These are phyloP conservation scores for Listrodromus nycthemerus DNA, from an alignment of 2,888 invertebrate species.

Conservation along the genomic window DNA sequence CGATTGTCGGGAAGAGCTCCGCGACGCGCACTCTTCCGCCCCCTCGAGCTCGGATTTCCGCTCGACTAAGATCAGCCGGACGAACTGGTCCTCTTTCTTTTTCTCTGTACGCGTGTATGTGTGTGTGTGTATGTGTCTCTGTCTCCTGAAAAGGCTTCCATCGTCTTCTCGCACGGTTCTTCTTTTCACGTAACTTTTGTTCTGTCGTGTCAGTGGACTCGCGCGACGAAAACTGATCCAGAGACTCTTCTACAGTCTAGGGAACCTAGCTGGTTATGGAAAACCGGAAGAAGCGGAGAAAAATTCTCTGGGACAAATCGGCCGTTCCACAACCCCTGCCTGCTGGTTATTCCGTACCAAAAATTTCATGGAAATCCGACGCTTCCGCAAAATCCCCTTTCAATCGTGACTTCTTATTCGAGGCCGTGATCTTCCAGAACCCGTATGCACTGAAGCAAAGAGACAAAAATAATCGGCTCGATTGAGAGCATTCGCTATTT, in stretches of 20 bases:
- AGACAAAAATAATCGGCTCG: background rate
- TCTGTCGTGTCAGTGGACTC: conserved; percentile 14
- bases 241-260: background rate
- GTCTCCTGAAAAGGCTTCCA: conserved; percentile 28
- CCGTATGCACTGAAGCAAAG: background rate
- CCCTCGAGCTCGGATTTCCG: conserved; percentile 64
- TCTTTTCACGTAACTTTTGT: conserved; percentile 46
- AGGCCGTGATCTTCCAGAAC: background rate
- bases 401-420: conserved; percentile 40
- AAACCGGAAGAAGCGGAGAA: conserved; percentile 30
- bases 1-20: conserved; percentile 29
- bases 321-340: background rate
- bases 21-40: conserved; percentile 56
- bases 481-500: background rate
- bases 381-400: conserved; percentile 42
- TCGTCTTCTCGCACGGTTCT: conserved; percentile 19
- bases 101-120: conserved; percentile 9
- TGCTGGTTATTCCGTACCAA: conserved; percentile 48
- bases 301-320: conserved; percentile 16
- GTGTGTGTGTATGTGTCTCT: too few relatives aligned
- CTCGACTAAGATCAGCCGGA: conserved; percentile 58
- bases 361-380: conserved; percentile 61
- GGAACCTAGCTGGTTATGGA: conserved; percentile 9
- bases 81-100: conserved; percentile 41
- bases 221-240: conserved; percentile 19